These are phyloP conservation scores for Chaetodon trifascialis DNA, from an alignment of 2,113 vertebrate species.

Conservation along the genomic window DNA sequence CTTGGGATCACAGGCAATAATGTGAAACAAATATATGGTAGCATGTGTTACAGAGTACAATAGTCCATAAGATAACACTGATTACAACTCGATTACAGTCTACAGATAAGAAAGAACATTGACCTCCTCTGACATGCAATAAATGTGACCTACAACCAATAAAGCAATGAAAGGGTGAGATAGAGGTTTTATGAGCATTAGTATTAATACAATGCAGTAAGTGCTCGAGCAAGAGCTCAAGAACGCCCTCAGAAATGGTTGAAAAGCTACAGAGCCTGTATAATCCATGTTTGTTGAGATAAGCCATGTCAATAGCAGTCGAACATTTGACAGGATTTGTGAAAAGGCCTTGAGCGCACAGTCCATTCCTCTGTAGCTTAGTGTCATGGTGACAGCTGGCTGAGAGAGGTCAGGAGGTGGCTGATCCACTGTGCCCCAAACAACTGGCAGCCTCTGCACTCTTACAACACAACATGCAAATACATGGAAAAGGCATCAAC, in stretches of 20 bases:
- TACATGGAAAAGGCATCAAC: conserved; percentile 65
- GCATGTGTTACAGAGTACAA: conserved; percentile 52
- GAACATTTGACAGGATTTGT: conserved; percentile 85
- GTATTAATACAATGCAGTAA: conserved; percentile 64
- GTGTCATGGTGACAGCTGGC: conserved; percentile 84
- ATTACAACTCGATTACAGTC: conserved; percentile 51
- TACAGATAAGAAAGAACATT: conserved; percentile 28
- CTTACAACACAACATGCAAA: conserved; percentile 71
- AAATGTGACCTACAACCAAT: conserved; percentile 59
- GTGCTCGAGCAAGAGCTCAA: conserved; percentile 68
- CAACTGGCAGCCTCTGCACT: conserved; percentile 66
- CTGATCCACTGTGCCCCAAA: conserved; percentile 70
- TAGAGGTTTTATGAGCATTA: conserved; percentile 62
- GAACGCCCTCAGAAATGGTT: conserved; percentile 66
- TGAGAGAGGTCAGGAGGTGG: conserved; percentile 80
- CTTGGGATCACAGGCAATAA: conserved; percentile 65
- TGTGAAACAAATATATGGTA: conserved; percentile 59
- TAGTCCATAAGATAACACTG: conserved; percentile 49
- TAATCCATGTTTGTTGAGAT: conserved; percentile 86
- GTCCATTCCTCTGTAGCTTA: conserved; percentile 84
- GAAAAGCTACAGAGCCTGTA: conserved; percentile 68
- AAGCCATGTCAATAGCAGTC: conserved; percentile 84
- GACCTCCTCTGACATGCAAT: conserved; percentile 44
- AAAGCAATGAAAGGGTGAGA: conserved; percentile 42
- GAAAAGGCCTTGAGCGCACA: conserved; percentile 77